Percentiles rank a stretch among this genome's conserved stretches.
These are phyloP conservation scores for Megaceryle alcyon DNA, from an alignment of 2,797 vertebrate genomes.

Conservation along the genomic window DNA sequence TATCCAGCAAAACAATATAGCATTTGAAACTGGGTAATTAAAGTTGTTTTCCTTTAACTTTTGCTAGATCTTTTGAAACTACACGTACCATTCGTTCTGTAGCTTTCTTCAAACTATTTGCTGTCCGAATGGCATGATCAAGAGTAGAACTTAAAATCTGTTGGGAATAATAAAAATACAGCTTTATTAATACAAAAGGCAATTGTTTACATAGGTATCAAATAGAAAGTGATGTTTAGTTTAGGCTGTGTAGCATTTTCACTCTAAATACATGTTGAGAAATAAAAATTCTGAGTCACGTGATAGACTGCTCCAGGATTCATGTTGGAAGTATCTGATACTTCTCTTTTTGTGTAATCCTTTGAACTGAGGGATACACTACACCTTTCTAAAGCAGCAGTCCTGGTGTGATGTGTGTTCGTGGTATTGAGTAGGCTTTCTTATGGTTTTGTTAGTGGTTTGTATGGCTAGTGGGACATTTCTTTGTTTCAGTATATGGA, in stretches of 20 bases:
- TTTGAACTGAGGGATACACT: not conserved
- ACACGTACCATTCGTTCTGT: slow-evolving; percentile 87
- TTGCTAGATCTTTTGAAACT: slow-evolving; percentile 85
- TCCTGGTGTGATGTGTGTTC: not conserved
- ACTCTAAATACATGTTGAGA: not conserved
- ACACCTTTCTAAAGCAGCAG: not conserved
- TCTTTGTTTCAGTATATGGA: not conserved
- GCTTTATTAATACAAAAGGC: not conserved
- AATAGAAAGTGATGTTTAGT: not conserved
- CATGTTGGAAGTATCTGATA: not conserved
- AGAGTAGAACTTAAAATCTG: slow-evolving; percentile 86
- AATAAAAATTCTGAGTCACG: not conserved
- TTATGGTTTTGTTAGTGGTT: not conserved
- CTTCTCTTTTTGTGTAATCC: not conserved
- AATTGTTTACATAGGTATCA: not conserved
- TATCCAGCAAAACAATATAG: not conserved
- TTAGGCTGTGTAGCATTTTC: not conserved
- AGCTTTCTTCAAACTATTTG: slow-evolving; percentile 86
- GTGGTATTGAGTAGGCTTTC: not conserved
- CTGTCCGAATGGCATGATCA: slow-evolving; percentile 88
- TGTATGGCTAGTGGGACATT: not conserved
- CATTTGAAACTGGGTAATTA: slow-evolving; percentile 1
- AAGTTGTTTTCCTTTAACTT: slow-evolving; percentile 66
- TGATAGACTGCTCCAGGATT: not conserved
- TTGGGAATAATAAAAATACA: slow-evolving; percentile 20